A percentile compares a stretch with the other conserved stretches of the same genome.
Conservation (phyloP, 2,888 invertebrate genomes). For the Meta bourneti region DNA sequence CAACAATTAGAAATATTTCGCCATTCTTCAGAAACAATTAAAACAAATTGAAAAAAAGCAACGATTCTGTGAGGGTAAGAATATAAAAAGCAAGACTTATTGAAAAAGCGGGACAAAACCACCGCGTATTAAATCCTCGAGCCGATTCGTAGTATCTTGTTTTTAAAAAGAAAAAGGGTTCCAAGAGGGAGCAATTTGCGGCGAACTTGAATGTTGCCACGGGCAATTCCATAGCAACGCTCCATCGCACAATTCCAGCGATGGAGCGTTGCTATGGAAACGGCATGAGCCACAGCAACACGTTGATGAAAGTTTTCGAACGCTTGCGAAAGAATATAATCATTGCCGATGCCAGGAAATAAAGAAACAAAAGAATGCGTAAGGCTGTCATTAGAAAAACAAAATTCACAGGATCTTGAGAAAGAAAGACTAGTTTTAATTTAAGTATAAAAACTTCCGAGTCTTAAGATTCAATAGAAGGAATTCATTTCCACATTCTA, state of each 20-base stretch:
- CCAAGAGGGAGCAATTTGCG: conserved; percentile 26
- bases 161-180: neutral
- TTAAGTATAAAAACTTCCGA: too few relatives aligned
- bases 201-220: conserved; percentile 19
- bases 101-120: neutral
- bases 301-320: conserved; percentile 10
- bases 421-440: too few relatives aligned
- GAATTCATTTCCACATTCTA: too few relatives aligned
- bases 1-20: too few relatives aligned
- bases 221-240: too few relatives aligned
- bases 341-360: neutral
- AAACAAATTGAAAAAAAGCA: neutral
- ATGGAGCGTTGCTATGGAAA: conserved; percentile 35
- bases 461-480: too few relatives aligned
- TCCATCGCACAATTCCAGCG: conserved; percentile 23
- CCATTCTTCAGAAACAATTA: neutral
- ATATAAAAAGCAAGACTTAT: too few relatives aligned
- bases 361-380: neutral
- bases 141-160: neutral
- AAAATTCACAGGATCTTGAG: too few relatives aligned
- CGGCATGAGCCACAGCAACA: conserved; percentile 39
- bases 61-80: too few relatives aligned
- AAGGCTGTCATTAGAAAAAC: too few relatives aligned
- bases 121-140: neutral
- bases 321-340: neutral